Evolutionary conservation across 2,797 vertebrate genomes (phyloP).

Genomic region (Choloepus didactylus): DNA sequence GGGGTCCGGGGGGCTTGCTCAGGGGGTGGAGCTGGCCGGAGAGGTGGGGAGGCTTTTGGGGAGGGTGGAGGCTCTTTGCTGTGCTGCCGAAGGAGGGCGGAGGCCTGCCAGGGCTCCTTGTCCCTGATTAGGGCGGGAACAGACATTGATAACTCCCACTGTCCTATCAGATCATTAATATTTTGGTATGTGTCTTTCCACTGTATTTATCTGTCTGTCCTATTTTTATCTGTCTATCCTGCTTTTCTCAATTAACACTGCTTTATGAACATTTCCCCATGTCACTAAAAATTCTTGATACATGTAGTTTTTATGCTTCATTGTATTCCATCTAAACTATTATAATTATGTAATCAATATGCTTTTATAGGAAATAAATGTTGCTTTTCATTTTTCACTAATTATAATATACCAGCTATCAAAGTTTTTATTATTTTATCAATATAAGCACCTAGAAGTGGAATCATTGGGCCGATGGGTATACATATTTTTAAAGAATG

Average conservation of each 20-base stretch:
- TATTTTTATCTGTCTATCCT: accelerated
- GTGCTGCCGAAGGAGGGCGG: accelerated
- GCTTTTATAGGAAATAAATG: background rate
- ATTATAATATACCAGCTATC: accelerated
- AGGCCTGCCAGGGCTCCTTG: accelerated
- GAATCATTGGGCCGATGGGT: background rate
- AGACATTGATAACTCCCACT: accelerated
- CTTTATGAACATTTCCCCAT: background rate
- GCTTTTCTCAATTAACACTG: background rate
- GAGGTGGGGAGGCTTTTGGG: accelerated
- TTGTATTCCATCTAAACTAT: background rate
- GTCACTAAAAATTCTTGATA: background rate
- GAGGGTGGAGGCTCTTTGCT: background rate
- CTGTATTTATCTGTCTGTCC: accelerated
- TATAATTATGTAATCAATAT: background rate
- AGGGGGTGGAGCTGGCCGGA: accelerated
- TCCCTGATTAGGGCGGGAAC: no score
- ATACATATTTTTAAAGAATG: background rate
- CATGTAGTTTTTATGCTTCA: background rate
- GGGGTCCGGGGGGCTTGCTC: accelerated
- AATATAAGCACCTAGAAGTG: background rate
- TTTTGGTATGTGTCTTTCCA: background rate
- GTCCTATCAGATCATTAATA: accelerated
- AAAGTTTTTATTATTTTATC: background rate
- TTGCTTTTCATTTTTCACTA: background rate